Evolutionary conservation across 2,888 invertebrate genomes (phyloP), one percentile per base, ranked within the genome.

Genomic region (Tenthredo amoena): DNA sequence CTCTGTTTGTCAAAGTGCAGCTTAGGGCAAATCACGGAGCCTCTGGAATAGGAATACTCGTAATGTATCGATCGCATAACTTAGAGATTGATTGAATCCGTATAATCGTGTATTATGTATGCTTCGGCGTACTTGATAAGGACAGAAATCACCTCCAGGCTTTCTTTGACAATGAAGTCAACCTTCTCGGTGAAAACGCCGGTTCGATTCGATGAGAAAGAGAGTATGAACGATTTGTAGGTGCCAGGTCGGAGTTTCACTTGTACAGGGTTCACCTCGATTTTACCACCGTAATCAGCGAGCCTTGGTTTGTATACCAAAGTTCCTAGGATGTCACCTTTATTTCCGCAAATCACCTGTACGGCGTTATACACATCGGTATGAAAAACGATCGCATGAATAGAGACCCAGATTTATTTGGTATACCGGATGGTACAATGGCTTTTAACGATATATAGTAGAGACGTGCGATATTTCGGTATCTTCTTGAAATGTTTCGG

Each of bases 131-230:
- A 96, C 96, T 95, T 95, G 84, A 96, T 93, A 88, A 95, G 94
- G 26, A 96, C 90, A 87, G 94, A 94, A 68, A 96, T 89, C 6
- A 94, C 90, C 85, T 96, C 95, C 84, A 93, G 91, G 0, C 96
- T 95, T 88, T 96, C 96, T n/a, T 94, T 94, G 85, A 96, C 94
- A 1, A 90, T 85, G 90, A 96, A 96, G 87, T 95, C 94, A 2
- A 96, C 91, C 91, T 95, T 95, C 92, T 96, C 96, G 82, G 96
- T 94, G 90, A 95, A 96, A 12, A 95, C 94, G 68, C 96, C 96
- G 88, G 95, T 95, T 40, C 94, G 94, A 10, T 94, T 94, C 83
- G 96, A 95, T 37, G 93, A 93, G 90, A 96, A 96, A 0, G 94
- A 94, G 7, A 96, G 91, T 15, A 94, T 93, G 89, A 96, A 95